Evolutionary conservation across 2,113 vertebrate species (phyloP), one percentile per base, ranked within the genome.

Genomic region (Salminus brasiliensis): DNA sequence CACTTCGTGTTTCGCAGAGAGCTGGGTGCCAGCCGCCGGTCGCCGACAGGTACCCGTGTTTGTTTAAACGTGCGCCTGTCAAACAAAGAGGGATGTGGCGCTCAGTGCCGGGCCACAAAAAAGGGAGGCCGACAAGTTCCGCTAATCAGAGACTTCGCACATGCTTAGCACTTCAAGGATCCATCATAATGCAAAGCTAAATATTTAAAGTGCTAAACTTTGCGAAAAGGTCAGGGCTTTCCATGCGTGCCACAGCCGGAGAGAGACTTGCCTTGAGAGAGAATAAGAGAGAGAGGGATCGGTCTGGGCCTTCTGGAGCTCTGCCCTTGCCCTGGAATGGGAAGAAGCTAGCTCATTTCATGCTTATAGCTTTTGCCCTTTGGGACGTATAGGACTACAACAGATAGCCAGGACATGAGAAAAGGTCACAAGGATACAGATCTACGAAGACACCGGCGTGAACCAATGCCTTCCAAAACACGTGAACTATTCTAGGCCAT

Each of bases 161-260:
- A 89, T 91, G 90, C 91, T 87, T 85, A 55, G 91, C 88, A 88
- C 91, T 92, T 89, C 87, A 88, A 91, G 90, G 91, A 93, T 93
- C 89, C 91, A 92, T 93, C 92, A 92, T 91, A 93, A 93, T 86
- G 86, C 89, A 88, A 90, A 93, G 90, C 90, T 92, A 94, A 94
- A 93, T 94, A 93, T 94, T 94, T 93, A 93, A 93, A 93, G 92
- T 91, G 91, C 89, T 92, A 92, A 93, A 93, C 93, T 93, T 93
- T 91, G 41, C 86, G 88, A 71, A 92, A 93, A 93, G 93, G 92
- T 93, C 93, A 89, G 81, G 88, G 85, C 89, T 93, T 92, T 92
- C 91, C 91, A 85, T 87, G 91, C 87, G 87, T 88, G 91, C 89
- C 88, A 88, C 82, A 79, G 83, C 80, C 25, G 65, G 67, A n/a